Evolutionary conservation across 2,888 invertebrate genomes (phyloP), one percentile per base, ranked within the genome.

Genomic region (Oscheius sp.): DNA sequence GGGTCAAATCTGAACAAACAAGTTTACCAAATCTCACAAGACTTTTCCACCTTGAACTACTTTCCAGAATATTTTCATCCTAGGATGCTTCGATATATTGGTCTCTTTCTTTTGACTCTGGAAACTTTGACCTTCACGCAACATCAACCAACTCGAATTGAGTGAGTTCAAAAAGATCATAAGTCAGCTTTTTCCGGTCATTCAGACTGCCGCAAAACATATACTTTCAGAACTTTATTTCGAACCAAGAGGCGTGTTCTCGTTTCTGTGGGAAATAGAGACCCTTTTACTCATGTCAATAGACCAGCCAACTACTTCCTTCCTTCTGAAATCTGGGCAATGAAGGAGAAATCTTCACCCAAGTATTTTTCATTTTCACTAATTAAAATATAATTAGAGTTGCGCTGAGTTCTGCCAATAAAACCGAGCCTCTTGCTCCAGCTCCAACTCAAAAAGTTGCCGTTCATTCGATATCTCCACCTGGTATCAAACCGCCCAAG

Each of bases 401-500:
- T 17, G 20, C 42, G 20, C 42, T 3, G 4, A 15, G n/a, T 15
- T 20, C 42, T 10, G n/a, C 42, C 15, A 42, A 15, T 3, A 42
- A 23, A 12, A 52, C 29, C 27, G 27, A n/a, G 50, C 12, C 42
- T 42, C 10, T 52, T n/a, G 29, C 50, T 15, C 50, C 50, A 25
- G 50, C 50, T 25, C 50, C 50, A 15, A 6, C 23, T 8, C n/a
- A 15, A n/a, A 27, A 23, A 27, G 3, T 27, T 8, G 20, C 8
- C 2, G n/a, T 27, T 12, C 23, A 27, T 52, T 3, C 15, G 15
- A 23, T 23, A n/a, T 27, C 29, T 34, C 55, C 55, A n/a, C 55
- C 55, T 2, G 55, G 33, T 8, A 34, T 55, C 57, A 58, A 39
- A 37, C 69, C 69, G 10, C 69, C 69, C 1, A 69, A 69, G 23